Conservation (phyloP, 2,888 invertebrate species). For the Cataglyphis livida region DNA sequence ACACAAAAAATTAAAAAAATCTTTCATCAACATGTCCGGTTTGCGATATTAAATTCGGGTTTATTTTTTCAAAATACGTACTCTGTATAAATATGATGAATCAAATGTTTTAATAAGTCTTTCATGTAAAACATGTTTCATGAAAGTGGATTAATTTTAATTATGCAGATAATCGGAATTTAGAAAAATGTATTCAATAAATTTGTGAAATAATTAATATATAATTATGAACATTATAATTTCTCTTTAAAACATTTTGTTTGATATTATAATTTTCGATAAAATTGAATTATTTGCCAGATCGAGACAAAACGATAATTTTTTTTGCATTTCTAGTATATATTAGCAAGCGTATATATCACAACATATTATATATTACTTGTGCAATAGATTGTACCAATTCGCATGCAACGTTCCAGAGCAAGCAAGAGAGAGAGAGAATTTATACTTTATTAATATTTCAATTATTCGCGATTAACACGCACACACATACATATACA, state of each 20-base stretch:
- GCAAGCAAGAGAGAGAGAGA: neutral
- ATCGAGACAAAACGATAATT: neutral
- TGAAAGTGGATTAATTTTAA: constrained; percentile 23
- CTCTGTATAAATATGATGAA: constrained; percentile 10
- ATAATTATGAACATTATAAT: constrained; percentile 11
- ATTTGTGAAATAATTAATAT: constrained; percentile 4
- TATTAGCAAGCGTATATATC: constrained; percentile 1
- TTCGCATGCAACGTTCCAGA: neutral
- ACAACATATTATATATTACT: neutral
- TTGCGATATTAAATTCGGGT: neutral
- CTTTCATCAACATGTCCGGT: neutral
- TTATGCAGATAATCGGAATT: neutral
- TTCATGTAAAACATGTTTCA: constrained; percentile 7
- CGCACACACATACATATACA: neutral
- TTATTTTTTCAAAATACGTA: constrained; percentile 4
- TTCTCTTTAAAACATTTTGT: neutral
- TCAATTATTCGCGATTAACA: constrained; percentile 15
- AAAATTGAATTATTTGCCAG: neutral
- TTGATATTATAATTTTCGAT: neutral
- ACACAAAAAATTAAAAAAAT: constrained; percentile 64
- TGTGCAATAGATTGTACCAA: neutral
- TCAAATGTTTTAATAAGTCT: constrained; percentile 5
- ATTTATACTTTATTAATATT: constrained; percentile 44
- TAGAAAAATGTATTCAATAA: constrained; percentile 1
- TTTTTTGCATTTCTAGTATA: neutral